Percentiles rank a stretch among this genome's conserved stretches.
These are phyloP conservation scores for Hoplodrina ambigua DNA, from an alignment of 2,888 invertebrate genomes.

Conservation along the genomic window DNA sequence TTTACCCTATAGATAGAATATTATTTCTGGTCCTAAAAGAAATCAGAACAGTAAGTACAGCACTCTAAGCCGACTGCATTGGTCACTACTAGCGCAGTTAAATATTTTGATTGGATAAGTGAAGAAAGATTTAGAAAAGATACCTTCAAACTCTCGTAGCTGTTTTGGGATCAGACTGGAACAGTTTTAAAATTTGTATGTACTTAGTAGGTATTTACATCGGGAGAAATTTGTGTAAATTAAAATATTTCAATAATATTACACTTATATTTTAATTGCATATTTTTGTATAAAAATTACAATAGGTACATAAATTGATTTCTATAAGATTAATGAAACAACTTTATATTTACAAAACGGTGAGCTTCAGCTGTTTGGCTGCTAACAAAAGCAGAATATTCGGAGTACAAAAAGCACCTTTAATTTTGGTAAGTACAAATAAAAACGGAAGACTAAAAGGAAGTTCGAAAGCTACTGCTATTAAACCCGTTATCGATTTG, in stretches of 20 bases:
- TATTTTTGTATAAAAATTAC: constrained; percentile 90
- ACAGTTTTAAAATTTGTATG: background rate
- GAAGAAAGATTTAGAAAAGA: background rate
- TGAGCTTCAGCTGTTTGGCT: constrained; percentile 79
- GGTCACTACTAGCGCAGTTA: too few species aligned
- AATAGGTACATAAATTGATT: constrained; percentile 86
- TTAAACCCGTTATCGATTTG: constrained; percentile 81
- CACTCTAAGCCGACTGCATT: too few species aligned
- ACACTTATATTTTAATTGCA: constrained; percentile 86
- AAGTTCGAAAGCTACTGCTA: constrained; percentile 80
- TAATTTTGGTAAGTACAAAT: constrained; percentile 85
- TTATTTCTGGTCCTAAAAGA: background rate
- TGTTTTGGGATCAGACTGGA: background rate
- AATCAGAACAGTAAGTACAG: too few species aligned
- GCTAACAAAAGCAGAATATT: constrained; percentile 66
- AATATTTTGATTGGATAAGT: too few species aligned
- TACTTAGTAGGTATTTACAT: background rate
- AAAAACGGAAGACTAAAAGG: constrained; percentile 86
- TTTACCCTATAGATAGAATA: background rate
- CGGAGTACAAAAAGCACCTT: constrained; percentile 79
- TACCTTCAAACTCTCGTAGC: background rate
- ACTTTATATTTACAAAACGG: constrained; percentile 84
- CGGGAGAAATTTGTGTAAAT: constrained; percentile 9
- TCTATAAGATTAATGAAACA: constrained; percentile 80
- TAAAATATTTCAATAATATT: constrained; percentile 57